A percentile compares a stretch with the other conserved stretches of the same genome.
Conservation (phyloP, 2,797 vertebrate genomes). For the Phataginus tetradactyla region DNA sequence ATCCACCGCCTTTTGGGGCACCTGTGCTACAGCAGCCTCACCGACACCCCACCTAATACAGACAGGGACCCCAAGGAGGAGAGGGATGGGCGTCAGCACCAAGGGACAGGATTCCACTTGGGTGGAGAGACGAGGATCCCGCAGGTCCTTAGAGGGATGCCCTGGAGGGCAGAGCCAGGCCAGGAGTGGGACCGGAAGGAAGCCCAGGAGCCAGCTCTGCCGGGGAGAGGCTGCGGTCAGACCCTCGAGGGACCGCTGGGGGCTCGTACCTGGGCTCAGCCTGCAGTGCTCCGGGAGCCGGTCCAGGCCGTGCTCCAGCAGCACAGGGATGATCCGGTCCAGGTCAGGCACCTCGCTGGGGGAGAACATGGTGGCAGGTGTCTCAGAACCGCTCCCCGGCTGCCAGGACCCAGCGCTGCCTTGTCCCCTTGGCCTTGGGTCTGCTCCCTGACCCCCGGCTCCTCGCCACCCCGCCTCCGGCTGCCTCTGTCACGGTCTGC, state of each 20-base stretch:
- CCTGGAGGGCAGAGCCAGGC: background rate
- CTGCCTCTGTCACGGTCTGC: background rate
- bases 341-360: conserved; percentile 94
- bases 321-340: conserved; percentile 90
- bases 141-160: no score
- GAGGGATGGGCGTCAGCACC: background rate
- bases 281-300: conserved; percentile 92
- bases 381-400: background rate
- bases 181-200: background rate
- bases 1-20: background rate
- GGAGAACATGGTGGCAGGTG: background rate
- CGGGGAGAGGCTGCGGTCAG: background rate
- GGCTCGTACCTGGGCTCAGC: conserved; percentile 92
- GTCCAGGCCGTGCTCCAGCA: conserved; percentile 93
- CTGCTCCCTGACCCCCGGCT: rapidly evolving
- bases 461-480: rapidly evolving
- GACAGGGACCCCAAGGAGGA: rapidly evolving
- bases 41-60: rapidly evolving
- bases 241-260: rapidly evolving
- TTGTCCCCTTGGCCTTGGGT: background rate
- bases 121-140: background rate
- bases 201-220: background rate
- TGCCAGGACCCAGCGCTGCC: background rate
- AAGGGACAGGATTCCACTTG: background rate
- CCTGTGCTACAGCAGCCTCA: background rate